Evolutionary conservation across 2,888 invertebrate genomes (phyloP).

Genomic region (Platycnemis pennipes): DNA sequence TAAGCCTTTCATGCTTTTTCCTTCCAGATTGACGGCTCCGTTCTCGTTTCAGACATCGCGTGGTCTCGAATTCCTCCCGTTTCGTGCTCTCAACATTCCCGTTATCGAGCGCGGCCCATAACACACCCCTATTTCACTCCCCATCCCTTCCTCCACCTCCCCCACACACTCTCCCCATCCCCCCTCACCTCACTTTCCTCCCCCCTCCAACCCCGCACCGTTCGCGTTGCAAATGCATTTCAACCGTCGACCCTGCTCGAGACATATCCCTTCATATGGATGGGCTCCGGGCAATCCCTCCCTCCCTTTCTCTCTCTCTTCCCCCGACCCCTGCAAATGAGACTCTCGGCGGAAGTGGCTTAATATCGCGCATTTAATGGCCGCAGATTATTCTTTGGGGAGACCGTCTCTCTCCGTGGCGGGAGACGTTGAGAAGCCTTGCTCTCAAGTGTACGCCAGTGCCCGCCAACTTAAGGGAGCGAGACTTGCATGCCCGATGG

Average conservation of each 20-base stretch:
- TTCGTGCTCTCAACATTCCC: neutral
- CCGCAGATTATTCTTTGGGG: slow-evolving; percentile 45
- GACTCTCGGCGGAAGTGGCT: slow-evolving; percentile 9
- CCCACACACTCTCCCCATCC: neutral
- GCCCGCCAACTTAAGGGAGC: neutral
- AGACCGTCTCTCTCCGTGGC: neutral
- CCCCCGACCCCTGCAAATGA: neutral
- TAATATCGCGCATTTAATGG: slow-evolving; percentile 53
- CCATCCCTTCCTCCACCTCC: neutral
- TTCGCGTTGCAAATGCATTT: slow-evolving; percentile 41
- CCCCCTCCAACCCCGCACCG: neutral
- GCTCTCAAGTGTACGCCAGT: neutral
- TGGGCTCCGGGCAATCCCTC: neutral
- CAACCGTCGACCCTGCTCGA: neutral
- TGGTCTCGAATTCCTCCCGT: neutral
- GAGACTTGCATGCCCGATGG: neutral
- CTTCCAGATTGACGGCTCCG: neutral
- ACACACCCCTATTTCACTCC: no score
- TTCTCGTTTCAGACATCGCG: neutral
- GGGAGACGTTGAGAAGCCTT: neutral
- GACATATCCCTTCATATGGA: neutral
- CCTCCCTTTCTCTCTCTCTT: neutral
- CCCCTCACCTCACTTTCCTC: neutral
- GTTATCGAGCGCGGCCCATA: no score
- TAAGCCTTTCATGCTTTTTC: neutral